Evolutionary conservation across 2,113 vertebrate species (phyloP).

Genomic region (Ammodytes dubius): DNA sequence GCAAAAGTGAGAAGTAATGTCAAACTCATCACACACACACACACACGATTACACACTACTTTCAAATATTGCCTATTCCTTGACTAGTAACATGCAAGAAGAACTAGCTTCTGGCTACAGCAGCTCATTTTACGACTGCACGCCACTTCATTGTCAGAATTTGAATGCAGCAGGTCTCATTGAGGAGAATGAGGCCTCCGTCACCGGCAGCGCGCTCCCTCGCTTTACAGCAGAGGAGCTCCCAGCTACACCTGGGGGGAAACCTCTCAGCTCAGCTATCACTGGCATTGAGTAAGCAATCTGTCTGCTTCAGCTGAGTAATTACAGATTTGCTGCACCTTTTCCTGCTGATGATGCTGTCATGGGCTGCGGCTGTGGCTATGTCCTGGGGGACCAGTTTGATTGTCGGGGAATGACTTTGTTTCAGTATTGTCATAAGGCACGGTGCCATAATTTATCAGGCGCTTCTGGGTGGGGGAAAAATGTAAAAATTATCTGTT

Average conservation of each 20-base stretch:
- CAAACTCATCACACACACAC: neutral
- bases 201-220: conserved; percentile 1
- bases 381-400: conserved; percentile 56
- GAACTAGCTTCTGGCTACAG: conserved; percentile 35
- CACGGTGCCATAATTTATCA: conserved; percentile 54
- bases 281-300: conserved; percentile 67
- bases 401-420: conserved; percentile 70
- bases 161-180: conserved; percentile 33
- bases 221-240: conserved; percentile 51
- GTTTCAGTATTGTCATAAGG: conserved; percentile 50
- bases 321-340: conserved; percentile 72
- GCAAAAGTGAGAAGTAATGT: neutral
- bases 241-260: conserved; percentile 47
- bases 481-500: conserved; percentile 54
- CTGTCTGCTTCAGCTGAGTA: conserved; percentile 70
- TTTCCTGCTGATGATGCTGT: conserved; percentile 77
- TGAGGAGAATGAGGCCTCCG: conserved; percentile 11
- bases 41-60: neutral
- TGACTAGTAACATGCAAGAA: conserved; percentile 7
- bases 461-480: conserved; percentile 17
- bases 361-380: conserved; percentile 53
- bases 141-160: conserved; percentile 29
- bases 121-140: conserved; percentile 23
- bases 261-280: conserved; percentile 41
- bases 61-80: neutral